Evolutionary conservation across 1,140 invertebrate species (phyloP), one percentile per base, ranked within the genome.

Genomic region (Antheraea mylitta): DNA sequence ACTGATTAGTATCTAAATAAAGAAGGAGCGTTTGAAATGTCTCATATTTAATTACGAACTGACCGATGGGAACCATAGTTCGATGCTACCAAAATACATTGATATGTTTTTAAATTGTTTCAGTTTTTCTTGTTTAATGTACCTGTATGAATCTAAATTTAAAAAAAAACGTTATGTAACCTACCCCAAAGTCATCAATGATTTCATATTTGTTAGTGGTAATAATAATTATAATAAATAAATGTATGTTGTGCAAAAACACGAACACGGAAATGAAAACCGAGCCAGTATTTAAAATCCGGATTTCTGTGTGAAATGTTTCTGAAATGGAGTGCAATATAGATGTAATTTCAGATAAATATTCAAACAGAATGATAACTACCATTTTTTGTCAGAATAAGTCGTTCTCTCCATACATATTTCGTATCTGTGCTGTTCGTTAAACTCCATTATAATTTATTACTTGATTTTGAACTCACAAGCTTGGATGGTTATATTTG

Each of bases 261-360:
- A 79, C 81, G 81, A 83, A 80, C 11, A 53, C 78, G 79, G 83
- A 77, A 82, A 83, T 73, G 85, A 82, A 80, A 91, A 80, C 89
- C 89, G 89, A 91, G 89, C 89, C 89, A 91, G 85, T 91, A 89
- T 89, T 90, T 86, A 89, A 89, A 87, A 87, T 86, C 86, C 86
- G 85, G 85, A 91, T 89, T 86, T 89, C 83, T 86, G 82, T 87
- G 82, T 91, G 87, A 83, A 80, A 78, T 83, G 71, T 87, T 75
- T 86, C 80, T 82, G 77, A 68, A 70, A 79, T n/a, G 86, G 87
- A 91, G 87, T 89, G 89, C 87, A 91, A 91, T 89, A 89, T 91
- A 91, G 87, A 69, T 85, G 82, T 91, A 89, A 87, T 83, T 73
- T 82, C 72, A 76, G 78, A 70, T 69, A 78, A 81, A 76, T 84